Base-by-base conservation (phyloP, 1,140 invertebrate genomes). In the Sitobion miscanthi region DNA sequence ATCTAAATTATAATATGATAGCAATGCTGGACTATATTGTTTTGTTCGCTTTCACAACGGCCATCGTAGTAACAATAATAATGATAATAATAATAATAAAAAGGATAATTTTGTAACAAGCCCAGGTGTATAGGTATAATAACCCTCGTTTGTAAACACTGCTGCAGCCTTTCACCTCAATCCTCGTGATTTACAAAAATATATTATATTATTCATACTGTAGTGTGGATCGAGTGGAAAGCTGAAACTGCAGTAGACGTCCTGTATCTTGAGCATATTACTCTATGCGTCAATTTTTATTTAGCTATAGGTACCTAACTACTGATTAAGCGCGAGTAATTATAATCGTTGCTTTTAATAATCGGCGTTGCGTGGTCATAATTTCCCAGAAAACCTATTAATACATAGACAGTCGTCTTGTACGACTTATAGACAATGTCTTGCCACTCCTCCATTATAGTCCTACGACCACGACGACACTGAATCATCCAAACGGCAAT, bases 41-140 rank as follows among this genome's bases (percentile, higher is more conserved):
- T n/a, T n/a, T 77, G 5, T 77, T 38, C 4, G 89, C 57, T 91
- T 91, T 91, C 57, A 91, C 54, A 57, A 30, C 54, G 30, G 14
- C 30, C 45, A 91, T 69, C 42, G 42, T 54, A 54, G 21, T 21
- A 21, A 21, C 69, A 45, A 30, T 69, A 62, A n/a, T n/a, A 69
- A n/a, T n/a, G 17, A 77, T n/a, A 45, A 30, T 69, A 62, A n/a
- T n/a, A 69, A n/a, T n/a, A 35, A 77, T n/a, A 62, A 42, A 42
- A 42, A 69, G 89, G 42, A 91, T 91, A 91, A 42, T 91, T 91
- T 91, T 42, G 54, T 62, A 69, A 90, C 89, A 11, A 57, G 25
- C 30, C n/a, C 5, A 17, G 2, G n/a, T 77, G n/a, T 77, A 69
- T n/a, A n/a, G 30, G 69, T 57, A 91, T 45, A 45, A 91, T 90